These are phyloP conservation scores for Notolabrus celidotus DNA, from an alignment of 2,797 vertebrate genomes.

Conservation along the genomic window DNA sequence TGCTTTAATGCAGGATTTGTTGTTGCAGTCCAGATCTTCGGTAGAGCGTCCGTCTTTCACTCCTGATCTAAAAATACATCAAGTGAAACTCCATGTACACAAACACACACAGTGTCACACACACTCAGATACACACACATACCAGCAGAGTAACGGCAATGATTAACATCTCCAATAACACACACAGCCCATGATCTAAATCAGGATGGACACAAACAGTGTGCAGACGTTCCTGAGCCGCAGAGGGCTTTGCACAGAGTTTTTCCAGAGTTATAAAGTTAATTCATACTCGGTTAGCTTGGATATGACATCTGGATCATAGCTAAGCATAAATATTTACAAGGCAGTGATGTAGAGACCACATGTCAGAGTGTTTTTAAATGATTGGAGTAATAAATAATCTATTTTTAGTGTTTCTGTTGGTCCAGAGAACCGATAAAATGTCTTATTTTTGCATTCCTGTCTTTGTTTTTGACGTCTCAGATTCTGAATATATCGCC, in stretches of 20 bases:
- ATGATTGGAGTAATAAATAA: no score
- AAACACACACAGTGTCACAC: slow-evolving; percentile 17
- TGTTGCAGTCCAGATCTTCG: slow-evolving; percentile 35
- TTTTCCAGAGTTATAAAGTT: slow-evolving; percentile 23
- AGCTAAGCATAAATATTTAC: neutral
- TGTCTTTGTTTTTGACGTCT: no score
- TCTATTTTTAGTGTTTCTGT: no score
- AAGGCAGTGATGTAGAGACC: neutral
- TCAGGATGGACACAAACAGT: slow-evolving; percentile 30
- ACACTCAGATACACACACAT: slow-evolving; percentile 32
- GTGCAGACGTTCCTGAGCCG: slow-evolving; percentile 7
- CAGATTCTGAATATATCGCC: no score
- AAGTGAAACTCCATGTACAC: slow-evolving; percentile 52
- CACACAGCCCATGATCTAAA: slow-evolving; percentile 40
- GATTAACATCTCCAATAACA: slow-evolving; percentile 71
- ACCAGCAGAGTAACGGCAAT: slow-evolving; percentile 43
- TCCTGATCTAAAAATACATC: slow-evolving; percentile 69
- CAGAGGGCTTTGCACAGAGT: neutral
- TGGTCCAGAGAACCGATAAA: no score
- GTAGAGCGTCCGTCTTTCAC: slow-evolving; percentile 39
- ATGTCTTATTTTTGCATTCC: no score
- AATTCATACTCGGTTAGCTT: neutral
- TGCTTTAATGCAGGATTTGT: slow-evolving; percentile 16
- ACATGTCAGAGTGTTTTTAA: no score
- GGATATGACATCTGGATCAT: neutral